Base-by-base conservation (phyloP, 2,888 invertebrate species). In the Penaeus monodon region DNA sequence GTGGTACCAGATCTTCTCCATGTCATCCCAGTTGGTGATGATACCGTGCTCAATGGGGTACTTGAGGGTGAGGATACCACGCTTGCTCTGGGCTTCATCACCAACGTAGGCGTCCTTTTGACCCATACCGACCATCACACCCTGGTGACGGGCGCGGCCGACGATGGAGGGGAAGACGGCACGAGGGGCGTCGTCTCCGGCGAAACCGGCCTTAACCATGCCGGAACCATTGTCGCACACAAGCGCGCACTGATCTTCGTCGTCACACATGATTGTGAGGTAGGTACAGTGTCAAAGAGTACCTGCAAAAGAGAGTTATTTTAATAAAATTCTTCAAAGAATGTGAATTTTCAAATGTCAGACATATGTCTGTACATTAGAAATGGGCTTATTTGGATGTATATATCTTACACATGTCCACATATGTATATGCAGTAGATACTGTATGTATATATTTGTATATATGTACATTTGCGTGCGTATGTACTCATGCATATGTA, bases 1-100 rank as follows among this genome's bases (percentile, higher is more conserved):
- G 94, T 98, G 98, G 93, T 98, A 98, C 98, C 98, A 98, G 94
- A 98, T 98, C 94, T 98, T 98, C 94, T 98, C 98, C 98, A 98
- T 98, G 92, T 98, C 98, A 92, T 98, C 98, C 98, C 98, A 98
- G 95, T 98, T 98, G 93, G 98, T 98, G 91, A 90, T 85, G 86
- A 90, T 90, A 64, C 90, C 90, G 83, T 90, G 90, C 57, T 90
- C 90, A 10, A 90, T 77, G 65, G 90, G 90, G 78, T 90, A 90
- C 57, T 90, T 89, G 66, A 90, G 88, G 33, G 89, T 90, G 29
- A 90, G 89, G 82, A 90, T 89, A 81, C 90, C 90, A 84, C 90
- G 68, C 86, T 90, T 90, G 84, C 89, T 88, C 88, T 90, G 90
- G 76, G 90, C 89, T 77, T 88, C 89, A 65, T 90, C 90, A n/a